Evolutionary conservation across 1,140 invertebrate genomes (phyloP), one percentile per base, ranked within the genome.

Genomic region (Eulimnadia texana): DNA sequence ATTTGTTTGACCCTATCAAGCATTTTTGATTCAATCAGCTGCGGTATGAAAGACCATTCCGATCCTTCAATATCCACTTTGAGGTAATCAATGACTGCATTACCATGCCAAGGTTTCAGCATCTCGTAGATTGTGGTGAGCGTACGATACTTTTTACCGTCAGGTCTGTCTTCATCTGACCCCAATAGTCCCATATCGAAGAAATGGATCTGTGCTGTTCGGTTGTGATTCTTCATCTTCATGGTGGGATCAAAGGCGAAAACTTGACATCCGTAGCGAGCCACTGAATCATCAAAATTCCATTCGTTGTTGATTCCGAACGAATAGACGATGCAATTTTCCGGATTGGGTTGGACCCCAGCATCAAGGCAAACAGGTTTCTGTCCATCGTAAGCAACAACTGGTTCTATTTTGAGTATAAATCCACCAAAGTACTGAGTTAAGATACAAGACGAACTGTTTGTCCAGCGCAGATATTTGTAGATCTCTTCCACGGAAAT

Each of bases 181-280:
- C 51, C 28, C 13, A 11, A 50, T 19, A 61, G 9, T 13, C 50
- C 60, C 10, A 54, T 54, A 6, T n/a, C 1, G 16, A 28, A 61
- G 51, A 61, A 61, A n/a, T 16, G 51, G 6, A 61, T 54, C 49
- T 33, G n/a, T 28, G 42, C 22, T 3, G 50, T 53, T 3, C 51
- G 60, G 27, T 61, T n/a, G 52, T 53, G 51, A 19, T 61, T 28
- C 2, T 22, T 20, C 28, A 6, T 2, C 25, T 58, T 53, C 61
- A 67, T 52, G 1, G 66, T 65, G 22, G 68, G 67, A 51, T 70
- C 69, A 24, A 70, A 68, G 10, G 69, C 65, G 33, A 52, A 69
- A 0, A 70, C 64, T 25, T 66, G 52, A 50, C 69, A 70, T 28
- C 67, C 68, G 29, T 66, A 65, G 1, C 60, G 25, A 0, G 53